These are phyloP conservation scores for Indri indri DNA, from an alignment of 2,113 vertebrate species.

Conservation along the genomic window DNA sequence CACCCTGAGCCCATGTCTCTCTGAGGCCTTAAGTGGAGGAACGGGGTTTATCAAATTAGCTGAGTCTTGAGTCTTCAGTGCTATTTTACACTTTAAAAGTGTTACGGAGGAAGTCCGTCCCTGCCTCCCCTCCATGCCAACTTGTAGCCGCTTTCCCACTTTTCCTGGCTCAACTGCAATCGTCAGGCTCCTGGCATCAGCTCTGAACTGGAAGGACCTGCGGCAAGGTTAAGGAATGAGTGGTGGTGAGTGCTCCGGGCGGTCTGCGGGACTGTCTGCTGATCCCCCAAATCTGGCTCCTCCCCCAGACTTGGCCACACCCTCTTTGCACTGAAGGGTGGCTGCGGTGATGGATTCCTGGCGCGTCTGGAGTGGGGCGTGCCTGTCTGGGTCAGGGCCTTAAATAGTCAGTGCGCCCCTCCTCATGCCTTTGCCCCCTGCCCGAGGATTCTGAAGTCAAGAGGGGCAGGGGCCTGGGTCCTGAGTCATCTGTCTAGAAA, in stretches of 20 bases:
- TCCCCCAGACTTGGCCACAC: too few relatives aligned
- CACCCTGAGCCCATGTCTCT: neutral
- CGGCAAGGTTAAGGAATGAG: neutral
- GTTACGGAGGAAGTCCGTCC: neutral
- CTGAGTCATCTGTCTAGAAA: neutral
- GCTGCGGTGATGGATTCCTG: rapidly evolving
- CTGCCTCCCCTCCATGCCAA: rapidly evolving
- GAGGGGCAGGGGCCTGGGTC: neutral
- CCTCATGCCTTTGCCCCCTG: neutral
- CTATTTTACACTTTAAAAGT: neutral
- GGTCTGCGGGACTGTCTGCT: neutral
- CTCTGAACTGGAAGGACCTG: neutral
- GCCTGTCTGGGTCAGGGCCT: too few relatives aligned
- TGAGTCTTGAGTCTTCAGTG: neutral
- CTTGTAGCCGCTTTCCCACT: neutral
- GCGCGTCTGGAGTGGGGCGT: too few relatives aligned
- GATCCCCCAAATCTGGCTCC: neutral
- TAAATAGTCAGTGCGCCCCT: rapidly evolving
- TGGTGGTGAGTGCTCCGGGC: neutral
- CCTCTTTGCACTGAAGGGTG: neutral
- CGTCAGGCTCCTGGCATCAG: neutral
- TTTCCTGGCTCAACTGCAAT: neutral
- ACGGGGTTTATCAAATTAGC: neutral
- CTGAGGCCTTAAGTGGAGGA: neutral
- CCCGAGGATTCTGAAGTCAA: neutral